Conservation (phyloP, 2,888 invertebrate genomes). For the Muschampia plurimacula region DNA sequence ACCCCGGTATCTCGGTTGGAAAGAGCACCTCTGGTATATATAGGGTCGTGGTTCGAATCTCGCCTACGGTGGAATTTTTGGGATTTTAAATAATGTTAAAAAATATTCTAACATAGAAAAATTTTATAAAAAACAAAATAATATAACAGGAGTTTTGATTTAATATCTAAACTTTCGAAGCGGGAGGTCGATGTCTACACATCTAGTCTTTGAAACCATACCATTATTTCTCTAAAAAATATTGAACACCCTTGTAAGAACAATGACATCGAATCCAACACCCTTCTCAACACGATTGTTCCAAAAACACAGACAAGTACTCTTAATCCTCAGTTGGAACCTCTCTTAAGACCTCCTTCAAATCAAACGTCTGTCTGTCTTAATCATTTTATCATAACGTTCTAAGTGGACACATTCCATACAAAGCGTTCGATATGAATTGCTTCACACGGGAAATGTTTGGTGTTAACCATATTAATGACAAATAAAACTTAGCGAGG, state of each 20-base stretch:
- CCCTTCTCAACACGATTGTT: conserved; percentile 5
- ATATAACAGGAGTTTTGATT: too few species aligned
- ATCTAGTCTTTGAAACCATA: not conserved
- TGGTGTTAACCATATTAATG: conserved; percentile 77
- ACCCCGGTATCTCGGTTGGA: too few species aligned
- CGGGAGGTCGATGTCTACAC: not conserved
- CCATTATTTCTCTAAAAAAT: not conserved
- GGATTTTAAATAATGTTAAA: too few species aligned
- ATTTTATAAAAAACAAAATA: too few species aligned
- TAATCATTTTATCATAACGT: conserved; percentile 46
- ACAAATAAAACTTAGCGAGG: conserved; percentile 66
- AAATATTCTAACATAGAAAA: too few species aligned
- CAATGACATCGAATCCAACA: not conserved
- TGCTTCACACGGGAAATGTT: conserved; percentile 75
- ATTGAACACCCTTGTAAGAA: not conserved
- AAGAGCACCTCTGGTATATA: too few species aligned
- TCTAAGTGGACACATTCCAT: conserved; percentile 45
- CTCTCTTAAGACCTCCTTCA: conserved; percentile 27
- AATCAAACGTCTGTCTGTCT: conserved; percentile 19
- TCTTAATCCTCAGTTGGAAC: conserved; percentile 14
- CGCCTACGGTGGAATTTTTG: too few species aligned
- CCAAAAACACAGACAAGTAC: conserved; percentile 23
- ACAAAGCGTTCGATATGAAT: conserved; percentile 45
- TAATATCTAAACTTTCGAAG: not conserved
- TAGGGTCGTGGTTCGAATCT: too few species aligned